These are phyloP conservation scores for Candidula unifasciata DNA, from an alignment of 2,888 invertebrate genomes.

Conservation along the genomic window DNA sequence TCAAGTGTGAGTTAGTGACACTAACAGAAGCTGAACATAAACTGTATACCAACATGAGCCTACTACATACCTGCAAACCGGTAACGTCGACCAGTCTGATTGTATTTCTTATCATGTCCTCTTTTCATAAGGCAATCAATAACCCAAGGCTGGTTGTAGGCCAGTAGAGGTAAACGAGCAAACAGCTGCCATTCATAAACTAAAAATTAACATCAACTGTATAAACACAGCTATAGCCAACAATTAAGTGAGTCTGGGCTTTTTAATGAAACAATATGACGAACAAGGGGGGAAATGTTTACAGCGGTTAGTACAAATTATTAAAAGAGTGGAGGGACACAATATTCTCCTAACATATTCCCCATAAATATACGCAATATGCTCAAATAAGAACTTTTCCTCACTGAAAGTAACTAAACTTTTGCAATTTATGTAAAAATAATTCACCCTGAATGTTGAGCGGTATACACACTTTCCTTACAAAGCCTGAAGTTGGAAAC, in stretches of 20 bases:
- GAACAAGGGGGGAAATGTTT: no score
- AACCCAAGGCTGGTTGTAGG: slow-evolving; percentile 33
- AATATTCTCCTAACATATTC: no score
- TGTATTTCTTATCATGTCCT: slow-evolving; percentile 42
- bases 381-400: no score
- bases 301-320: no score
- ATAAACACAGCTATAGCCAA: background rate
- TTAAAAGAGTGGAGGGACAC: no score
- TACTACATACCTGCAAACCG: slow-evolving; percentile 17
- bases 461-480: no score
- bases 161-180: slow-evolving; percentile 33
- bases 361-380: no score
- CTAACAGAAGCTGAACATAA: background rate
- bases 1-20: no score
- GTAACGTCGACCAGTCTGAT: slow-evolving; percentile 18
- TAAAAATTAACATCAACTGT: background rate
- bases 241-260: background rate
- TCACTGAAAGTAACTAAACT: no score
- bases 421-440: no score
- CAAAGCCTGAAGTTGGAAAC: no score
- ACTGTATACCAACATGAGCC: background rate
- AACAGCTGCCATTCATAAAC: slow-evolving; percentile 20
- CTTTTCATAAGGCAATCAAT: slow-evolving; percentile 44
- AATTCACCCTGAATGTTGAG: no score
- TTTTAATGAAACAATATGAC: slow-evolving; percentile 4